phyloP scores from a whole-genome alignment of 2,797 vertebrate genomes.

The Lepus oiostolus region DNA sequence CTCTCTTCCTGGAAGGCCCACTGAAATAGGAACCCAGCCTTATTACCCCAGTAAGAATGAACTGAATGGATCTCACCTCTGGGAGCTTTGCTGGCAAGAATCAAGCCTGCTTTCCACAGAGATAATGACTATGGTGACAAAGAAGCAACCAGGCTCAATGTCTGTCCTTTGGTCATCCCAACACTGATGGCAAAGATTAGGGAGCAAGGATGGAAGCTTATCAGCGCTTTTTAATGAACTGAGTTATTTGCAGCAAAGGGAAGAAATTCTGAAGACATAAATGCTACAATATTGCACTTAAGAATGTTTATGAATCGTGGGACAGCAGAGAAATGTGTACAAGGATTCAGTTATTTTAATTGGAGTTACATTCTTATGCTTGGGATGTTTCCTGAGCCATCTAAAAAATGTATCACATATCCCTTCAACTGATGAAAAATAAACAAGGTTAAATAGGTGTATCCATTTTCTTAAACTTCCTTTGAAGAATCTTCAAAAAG shows the following conservation, averaged over 20 bases:
- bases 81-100: slow-evolving; percentile 67
- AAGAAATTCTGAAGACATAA: slow-evolving; percentile 60
- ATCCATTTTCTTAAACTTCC: slow-evolving; percentile 27
- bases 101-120: slow-evolving; percentile 41
- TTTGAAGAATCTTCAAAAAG: background rate
- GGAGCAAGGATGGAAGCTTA: background rate
- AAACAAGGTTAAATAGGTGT: background rate
- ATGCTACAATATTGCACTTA: background rate
- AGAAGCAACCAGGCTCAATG: slow-evolving; percentile 53
- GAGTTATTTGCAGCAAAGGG: background rate
- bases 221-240: background rate
- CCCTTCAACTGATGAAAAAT: slow-evolving; percentile 26
- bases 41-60: slow-evolving; percentile 50
- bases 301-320: background rate
- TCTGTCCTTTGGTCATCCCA: background rate
- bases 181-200: background rate
- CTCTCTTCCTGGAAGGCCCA: background rate
- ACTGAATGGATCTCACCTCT: slow-evolving; percentile 45
- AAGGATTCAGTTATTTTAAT: background rate
- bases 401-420: background rate
- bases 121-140: slow-evolving; percentile 56
- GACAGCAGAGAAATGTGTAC: slow-evolving; percentile 7
- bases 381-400: background rate
- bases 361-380: background rate
- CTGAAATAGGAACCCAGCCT: slow-evolving; percentile 54